A percentile compares a stretch with the other conserved stretches of the same genome.
Evolutionary conservation across 2,797 vertebrate species (phyloP).

Genomic region (Anas capensis): DNA sequence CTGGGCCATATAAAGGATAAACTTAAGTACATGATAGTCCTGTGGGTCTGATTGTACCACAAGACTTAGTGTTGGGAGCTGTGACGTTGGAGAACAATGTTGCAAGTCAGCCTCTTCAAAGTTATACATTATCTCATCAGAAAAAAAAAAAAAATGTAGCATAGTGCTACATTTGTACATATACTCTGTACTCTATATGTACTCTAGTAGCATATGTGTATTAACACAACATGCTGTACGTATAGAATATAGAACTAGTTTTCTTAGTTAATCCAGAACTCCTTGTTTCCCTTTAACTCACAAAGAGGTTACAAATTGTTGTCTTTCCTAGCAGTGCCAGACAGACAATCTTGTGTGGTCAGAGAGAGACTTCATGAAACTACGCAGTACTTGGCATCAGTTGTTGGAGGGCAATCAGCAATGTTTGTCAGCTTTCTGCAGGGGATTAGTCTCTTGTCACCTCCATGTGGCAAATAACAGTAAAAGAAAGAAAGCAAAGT

Average conservation of each 20-base stretch:
- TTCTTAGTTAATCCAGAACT: background rate
- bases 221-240: background rate
- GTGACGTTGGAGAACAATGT: background rate
- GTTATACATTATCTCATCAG: background rate
- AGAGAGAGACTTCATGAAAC: background rate
- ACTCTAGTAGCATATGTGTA: background rate
- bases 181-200: too few species aligned
- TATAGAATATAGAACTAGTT: background rate
- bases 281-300: background rate
- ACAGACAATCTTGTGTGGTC: background rate
- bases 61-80: background rate
- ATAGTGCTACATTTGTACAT: too few species aligned
- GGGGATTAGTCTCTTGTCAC: background rate
- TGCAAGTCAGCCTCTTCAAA: background rate
- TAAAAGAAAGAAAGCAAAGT: background rate
- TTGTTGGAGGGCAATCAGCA: background rate
- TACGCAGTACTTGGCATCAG: background rate
- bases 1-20: background rate
- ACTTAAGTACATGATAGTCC: background rate
- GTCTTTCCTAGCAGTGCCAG: background rate
- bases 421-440: background rate
- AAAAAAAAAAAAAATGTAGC: background rate
- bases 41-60: background rate
- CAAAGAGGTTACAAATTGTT: background rate
- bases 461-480: accelerated